phyloP scores from a whole-genome alignment of 2,888 invertebrate genomes.

The Caenorhabditis imperialis region DNA sequence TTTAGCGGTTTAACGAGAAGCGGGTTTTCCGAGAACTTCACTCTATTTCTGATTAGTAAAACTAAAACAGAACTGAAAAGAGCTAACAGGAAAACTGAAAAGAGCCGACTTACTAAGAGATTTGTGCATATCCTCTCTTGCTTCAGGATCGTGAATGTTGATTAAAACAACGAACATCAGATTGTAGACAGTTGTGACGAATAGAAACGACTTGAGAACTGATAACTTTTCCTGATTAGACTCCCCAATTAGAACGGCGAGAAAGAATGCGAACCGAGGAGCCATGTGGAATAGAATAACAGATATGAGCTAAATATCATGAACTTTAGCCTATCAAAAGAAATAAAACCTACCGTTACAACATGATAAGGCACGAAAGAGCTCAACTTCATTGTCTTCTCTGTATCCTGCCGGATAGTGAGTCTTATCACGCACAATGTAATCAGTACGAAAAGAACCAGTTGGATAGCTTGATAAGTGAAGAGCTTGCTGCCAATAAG shows the following conservation, averaged over 20 bases:
- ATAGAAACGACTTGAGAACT: neutral
- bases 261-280: constrained; percentile 3
- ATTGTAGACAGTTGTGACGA: constrained; percentile 22
- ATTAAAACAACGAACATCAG: constrained; percentile 20
- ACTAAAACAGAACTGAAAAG: no score
- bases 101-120: constrained; percentile 12
- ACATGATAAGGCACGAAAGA: constrained; percentile 32
- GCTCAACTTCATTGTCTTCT: constrained; percentile 13
- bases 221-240: no score
- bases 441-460: constrained; percentile 14
- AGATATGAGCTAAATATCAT: neutral
- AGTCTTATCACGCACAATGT: constrained; percentile 17
- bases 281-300: neutral
- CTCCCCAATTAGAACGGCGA: neutral
- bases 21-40: no score
- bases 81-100: neutral
- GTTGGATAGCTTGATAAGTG: constrained; percentile 24
- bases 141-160: constrained; percentile 30
- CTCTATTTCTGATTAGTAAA: no score
- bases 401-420: constrained; percentile 15
- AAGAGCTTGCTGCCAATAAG: constrained; percentile 6
- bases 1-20: no score
- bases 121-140: constrained; percentile 10
- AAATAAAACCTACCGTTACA: constrained; percentile 29
- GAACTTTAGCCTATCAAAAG: no score